These are phyloP conservation scores for Cyprinodon brontotheroides DNA, from an alignment of 2,113 vertebrate species.

Conservation along the genomic window DNA sequence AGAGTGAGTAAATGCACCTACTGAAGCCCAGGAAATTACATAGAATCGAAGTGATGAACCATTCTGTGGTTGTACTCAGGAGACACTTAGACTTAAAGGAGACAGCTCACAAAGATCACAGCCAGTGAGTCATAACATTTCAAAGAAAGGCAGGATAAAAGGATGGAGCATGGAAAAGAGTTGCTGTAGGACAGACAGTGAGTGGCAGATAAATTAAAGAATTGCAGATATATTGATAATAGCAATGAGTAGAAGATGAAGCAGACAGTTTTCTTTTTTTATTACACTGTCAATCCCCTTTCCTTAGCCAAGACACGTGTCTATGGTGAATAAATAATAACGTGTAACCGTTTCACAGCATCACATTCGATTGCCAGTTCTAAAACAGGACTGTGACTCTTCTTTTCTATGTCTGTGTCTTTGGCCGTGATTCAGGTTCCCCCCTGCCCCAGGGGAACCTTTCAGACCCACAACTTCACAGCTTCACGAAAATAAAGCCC, in stretches of 20 bases:
- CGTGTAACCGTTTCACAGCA: slow-evolving; percentile 66
- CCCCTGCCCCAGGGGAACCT: slow-evolving; percentile 68
- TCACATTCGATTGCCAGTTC: slow-evolving; percentile 52
- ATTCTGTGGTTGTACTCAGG: slow-evolving; percentile 68
- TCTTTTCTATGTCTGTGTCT: slow-evolving; percentile 35
- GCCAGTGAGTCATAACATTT: slow-evolving; percentile 73
- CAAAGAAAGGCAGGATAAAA: slow-evolving; percentile 55
- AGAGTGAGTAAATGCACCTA: slow-evolving; percentile 74
- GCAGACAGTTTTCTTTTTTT: not conserved
- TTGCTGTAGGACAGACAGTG: slow-evolving; percentile 28
- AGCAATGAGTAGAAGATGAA: slow-evolving; percentile 18
- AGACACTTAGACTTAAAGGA: slow-evolving; percentile 74
- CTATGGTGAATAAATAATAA: slow-evolving; percentile 65
- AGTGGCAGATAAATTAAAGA: slow-evolving; percentile 43
- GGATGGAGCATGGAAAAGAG: slow-evolving; percentile 48
- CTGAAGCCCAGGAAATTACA: slow-evolving; percentile 78
- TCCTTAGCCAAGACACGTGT: slow-evolving; percentile 57
- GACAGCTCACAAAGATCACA: slow-evolving; percentile 64
- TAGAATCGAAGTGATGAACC: slow-evolving; percentile 73
- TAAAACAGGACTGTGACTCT: slow-evolving; percentile 55
- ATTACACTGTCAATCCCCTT: slow-evolving; percentile 34
- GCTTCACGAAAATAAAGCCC: slow-evolving; percentile 59
- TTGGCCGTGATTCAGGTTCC: slow-evolving; percentile 57
- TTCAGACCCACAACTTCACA: slow-evolving; percentile 67
- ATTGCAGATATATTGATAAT: slow-evolving; percentile 28